Conservation (phyloP, 2,888 invertebrate genomes). For the Hydrotaea cyrtoneurina region DNA sequence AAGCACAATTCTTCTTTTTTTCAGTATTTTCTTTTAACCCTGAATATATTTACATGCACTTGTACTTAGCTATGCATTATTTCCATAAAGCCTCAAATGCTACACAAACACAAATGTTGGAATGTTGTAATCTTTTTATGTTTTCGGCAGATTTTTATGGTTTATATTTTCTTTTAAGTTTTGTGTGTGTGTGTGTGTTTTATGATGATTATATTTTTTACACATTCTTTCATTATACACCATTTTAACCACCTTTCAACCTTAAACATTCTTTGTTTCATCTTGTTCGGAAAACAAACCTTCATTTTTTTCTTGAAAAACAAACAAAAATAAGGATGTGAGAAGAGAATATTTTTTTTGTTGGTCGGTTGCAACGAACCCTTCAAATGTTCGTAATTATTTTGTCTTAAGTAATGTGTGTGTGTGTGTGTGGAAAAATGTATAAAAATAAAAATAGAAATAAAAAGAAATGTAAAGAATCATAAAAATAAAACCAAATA, state of each 20-base stretch:
- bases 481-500: conserved; percentile 45
- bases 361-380: background rate
- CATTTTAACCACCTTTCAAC: conserved; percentile 22
- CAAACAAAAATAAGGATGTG: background rate
- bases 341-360: background rate
- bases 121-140: background rate
- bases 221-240: conserved; percentile 7
- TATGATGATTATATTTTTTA: conserved; percentile 28
- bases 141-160: background rate
- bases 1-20: background rate
- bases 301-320: background rate
- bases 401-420: conserved; percentile 33
- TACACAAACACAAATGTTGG: background rate
- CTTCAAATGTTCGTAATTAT: conserved; percentile 26
- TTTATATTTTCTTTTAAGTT: conserved; percentile 12
- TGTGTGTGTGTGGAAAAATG: background rate
- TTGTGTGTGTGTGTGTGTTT: conserved; percentile 17
- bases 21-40: too few species aligned
- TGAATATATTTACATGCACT: too few species aligned
- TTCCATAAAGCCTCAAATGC: background rate
- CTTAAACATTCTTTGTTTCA: background rate
- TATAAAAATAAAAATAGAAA: conserved; percentile 15
- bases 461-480: conserved; percentile 34
- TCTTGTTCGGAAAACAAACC: background rate
- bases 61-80: background rate